Base-by-base conservation (phyloP, 1,140 invertebrate species). In the Babylonia areolata region DNA sequence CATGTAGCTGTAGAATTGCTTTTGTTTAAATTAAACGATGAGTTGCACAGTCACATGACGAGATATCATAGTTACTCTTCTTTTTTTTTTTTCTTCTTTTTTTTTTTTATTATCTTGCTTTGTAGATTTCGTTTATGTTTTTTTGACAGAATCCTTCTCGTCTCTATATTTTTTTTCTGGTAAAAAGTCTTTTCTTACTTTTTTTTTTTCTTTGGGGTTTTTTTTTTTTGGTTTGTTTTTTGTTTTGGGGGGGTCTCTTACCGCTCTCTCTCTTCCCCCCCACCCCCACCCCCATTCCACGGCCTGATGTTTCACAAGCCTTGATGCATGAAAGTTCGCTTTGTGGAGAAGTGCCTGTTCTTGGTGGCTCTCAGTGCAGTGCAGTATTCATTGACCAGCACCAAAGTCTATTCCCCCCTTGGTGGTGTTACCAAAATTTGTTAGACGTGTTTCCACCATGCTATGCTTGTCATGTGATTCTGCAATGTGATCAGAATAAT, bases 1-100 rank as follows among this genome's bases (percentile, higher is more conserved):
- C 94, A 94, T 94, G 94, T 93, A 94, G 93, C 92, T 92, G 90
- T 93, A 94, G 93, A 92, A 89, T 88, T 85, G 91, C 90, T 92
- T 92, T 79, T 85, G 91, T 92, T 79, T 85, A 54, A 69, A 85
- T 54, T 58, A 89, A 89, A 90, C 84, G 87, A 90, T 89, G 86
- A 87, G 87, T 91, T 92, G 93, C 93, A 93, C 93, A 93, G 92
- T 93, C 93, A 93, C 94, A 94, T 93, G 94, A 94, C 92, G 79
- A 81, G 78, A 75, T 75, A 78, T 87, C 88, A 87, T 86, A 87
- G 80, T 77, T n/a, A n/a, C n/a, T n/a, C n/a, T n/a, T n/a, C n/a
- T n/a, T 88, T 88, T 90, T 73, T 89, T 80, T 88, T 33, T 88
- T 89, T 87, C 58, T 89, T 89, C 86, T 86, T 81, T 71, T 85